phyloP scores from a whole-genome alignment of 2,797 vertebrate species.

The Pteropus rufus region DNA sequence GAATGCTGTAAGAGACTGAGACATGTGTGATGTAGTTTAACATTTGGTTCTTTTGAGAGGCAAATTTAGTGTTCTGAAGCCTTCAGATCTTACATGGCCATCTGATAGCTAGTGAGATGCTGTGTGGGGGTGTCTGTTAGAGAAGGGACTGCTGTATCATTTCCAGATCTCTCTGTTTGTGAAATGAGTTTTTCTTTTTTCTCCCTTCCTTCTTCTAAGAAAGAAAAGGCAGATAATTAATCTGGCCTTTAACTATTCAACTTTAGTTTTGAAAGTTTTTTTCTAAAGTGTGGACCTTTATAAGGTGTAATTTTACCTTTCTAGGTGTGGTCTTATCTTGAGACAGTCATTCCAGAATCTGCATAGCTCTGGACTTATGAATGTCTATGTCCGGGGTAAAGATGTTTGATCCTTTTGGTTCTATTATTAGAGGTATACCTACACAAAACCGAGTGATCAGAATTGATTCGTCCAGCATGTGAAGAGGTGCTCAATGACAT shows the following conservation, averaged over 20 bases:
- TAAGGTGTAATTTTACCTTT: neutral
- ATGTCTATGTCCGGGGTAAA: neutral
- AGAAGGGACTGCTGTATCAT: slow-evolving; percentile 35
- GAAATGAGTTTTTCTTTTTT: neutral
- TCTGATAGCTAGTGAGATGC: slow-evolving; percentile 50
- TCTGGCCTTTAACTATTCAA: slow-evolving; percentile 15
- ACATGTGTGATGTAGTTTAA: slow-evolving; percentile 56
- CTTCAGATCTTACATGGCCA: slow-evolving; percentile 52
- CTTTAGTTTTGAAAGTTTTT: slow-evolving; percentile 32
- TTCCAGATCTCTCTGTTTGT: slow-evolving; percentile 54
- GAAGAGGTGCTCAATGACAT: neutral
- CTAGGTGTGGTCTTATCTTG: neutral
- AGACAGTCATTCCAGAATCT: neutral
- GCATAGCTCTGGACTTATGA: slow-evolving; percentile 39
- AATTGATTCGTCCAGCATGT: neutral
- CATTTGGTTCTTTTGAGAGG: slow-evolving; percentile 68
- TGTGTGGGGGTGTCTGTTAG: slow-evolving; percentile 40
- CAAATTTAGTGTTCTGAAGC: slow-evolving; percentile 62
- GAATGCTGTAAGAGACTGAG: slow-evolving; percentile 53
- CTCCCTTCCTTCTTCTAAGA: accelerated
- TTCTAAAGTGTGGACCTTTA: neutral
- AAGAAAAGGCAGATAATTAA: slow-evolving; percentile 48
- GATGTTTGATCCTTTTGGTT: neutral
- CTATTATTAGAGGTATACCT: neutral
- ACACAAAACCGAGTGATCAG: neutral